A percentile compares a stretch with the other conserved stretches of the same genome.
phyloP scores from a whole-genome alignment of 2,113 vertebrate genomes.

The Zapornia atra region DNA sequence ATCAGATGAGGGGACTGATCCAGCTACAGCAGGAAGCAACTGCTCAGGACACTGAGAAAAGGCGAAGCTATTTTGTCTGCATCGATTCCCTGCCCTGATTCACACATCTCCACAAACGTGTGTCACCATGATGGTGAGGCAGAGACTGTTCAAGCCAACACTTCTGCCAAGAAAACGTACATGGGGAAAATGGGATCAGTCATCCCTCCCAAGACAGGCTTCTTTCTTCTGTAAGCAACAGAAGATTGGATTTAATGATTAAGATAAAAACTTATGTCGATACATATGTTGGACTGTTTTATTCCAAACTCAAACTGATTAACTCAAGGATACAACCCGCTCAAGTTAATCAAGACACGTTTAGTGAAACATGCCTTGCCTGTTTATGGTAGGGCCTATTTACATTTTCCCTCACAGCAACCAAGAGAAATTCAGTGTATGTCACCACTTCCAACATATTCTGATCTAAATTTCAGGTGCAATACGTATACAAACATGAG shows the following conservation, averaged over 20 bases:
- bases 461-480: background rate
- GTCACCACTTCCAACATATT: background rate
- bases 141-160: slow-evolving; percentile 7
- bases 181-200: slow-evolving; percentile 46
- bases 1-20: background rate
- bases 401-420: background rate
- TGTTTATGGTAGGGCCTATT: background rate
- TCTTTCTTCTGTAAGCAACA: slow-evolving; percentile 24
- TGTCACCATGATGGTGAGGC: slow-evolving; percentile 1
- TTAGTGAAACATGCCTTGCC: background rate
- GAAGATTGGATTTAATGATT: slow-evolving; percentile 65
- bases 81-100: background rate
- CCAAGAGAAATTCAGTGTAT: background rate
- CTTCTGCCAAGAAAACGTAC: slow-evolving; percentile 59
- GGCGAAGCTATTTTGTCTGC: slow-evolving; percentile 9
- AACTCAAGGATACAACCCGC: background rate
- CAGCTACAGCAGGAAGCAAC: background rate
- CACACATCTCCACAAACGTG: background rate
- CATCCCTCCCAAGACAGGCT: slow-evolving; percentile 9
- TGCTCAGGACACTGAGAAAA: background rate
- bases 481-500: background rate
- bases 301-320: slow-evolving; percentile 53
- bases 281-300: slow-evolving; percentile 55
- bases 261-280: slow-evolving; percentile 66
- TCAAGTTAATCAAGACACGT: background rate